Percentiles rank a stretch among this genome's conserved stretches.
phyloP scores from a whole-genome alignment of 2,888 invertebrate genomes.

The Euspilapteryx auroguttella region DNA sequence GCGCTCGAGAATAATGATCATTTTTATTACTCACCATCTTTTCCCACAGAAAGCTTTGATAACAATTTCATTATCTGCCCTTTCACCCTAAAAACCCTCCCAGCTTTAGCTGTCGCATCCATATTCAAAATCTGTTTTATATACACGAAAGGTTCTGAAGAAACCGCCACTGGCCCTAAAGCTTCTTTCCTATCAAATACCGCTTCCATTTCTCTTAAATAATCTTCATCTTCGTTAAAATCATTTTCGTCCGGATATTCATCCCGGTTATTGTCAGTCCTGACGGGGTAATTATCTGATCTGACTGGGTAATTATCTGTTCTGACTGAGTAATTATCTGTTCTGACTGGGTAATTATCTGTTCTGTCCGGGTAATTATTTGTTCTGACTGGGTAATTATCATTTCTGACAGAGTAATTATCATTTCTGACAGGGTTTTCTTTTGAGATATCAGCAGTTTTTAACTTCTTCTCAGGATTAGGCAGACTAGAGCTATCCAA shows the following conservation, averaged over 20 bases:
- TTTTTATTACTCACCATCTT: too few relatives aligned
- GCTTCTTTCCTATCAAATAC: constrained; percentile 6
- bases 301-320: too few relatives aligned
- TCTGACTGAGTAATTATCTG: too few relatives aligned
- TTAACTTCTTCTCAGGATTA: constrained; percentile 29
- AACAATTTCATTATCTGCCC: constrained; percentile 57
- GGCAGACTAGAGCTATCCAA: constrained; percentile 9
- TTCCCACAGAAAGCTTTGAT: constrained; percentile 55
- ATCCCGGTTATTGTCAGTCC: constrained; percentile 17
- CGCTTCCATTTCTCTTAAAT: constrained; percentile 30
- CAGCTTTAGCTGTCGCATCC: constrained; percentile 22
- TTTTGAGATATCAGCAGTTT: constrained; percentile 11
- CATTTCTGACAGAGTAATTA: too few relatives aligned
- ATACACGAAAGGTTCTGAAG: constrained; percentile 37
- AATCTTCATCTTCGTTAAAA: constrained; percentile 32
- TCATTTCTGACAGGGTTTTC: too few relatives aligned
- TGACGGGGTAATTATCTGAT: too few relatives aligned
- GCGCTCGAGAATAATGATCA: too few relatives aligned
- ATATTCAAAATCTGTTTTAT: constrained; percentile 43
- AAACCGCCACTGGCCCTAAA: constrained; percentile 11
- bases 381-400: too few relatives aligned
- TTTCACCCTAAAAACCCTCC: constrained; percentile 53
- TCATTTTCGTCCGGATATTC: constrained; percentile 32
- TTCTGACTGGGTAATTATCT: too few relatives aligned
- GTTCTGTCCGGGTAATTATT: too few relatives aligned